Evolutionary conservation across 2,113 vertebrate genomes (phyloP).

Genomic region (Alethe diademata): DNA sequence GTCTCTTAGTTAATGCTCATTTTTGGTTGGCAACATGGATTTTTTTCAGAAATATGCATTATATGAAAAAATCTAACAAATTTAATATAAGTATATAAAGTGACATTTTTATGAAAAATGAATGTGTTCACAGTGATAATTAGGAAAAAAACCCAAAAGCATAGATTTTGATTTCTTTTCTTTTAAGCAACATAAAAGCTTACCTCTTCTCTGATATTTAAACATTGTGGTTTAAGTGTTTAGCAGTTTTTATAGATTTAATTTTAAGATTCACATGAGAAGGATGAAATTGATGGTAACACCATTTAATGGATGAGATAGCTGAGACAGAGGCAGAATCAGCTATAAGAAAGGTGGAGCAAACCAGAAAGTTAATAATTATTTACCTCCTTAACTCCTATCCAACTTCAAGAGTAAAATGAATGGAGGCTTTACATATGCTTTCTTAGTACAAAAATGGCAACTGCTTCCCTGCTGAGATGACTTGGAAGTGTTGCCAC

Average conservation of each 20-base stretch:
- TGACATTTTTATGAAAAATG: background rate
- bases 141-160: background rate
- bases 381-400: background rate
- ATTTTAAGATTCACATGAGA: background rate
- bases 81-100: background rate
- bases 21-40: background rate
- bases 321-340: background rate
- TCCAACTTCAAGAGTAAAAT: background rate
- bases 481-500: background rate
- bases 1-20: background rate
- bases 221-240: background rate
- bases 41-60: background rate
- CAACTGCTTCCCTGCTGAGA: background rate
- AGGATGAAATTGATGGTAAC: background rate
- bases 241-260: background rate
- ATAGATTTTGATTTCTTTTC: background rate
- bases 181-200: background rate
- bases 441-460: background rate
- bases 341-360: background rate
- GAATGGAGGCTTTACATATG: background rate
- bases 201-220: background rate
- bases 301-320: background rate
- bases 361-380: background rate
- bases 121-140: background rate
- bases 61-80: background rate